Base-by-base conservation (phyloP, 1,140 invertebrate species). In the Semibalanus balanoides region DNA sequence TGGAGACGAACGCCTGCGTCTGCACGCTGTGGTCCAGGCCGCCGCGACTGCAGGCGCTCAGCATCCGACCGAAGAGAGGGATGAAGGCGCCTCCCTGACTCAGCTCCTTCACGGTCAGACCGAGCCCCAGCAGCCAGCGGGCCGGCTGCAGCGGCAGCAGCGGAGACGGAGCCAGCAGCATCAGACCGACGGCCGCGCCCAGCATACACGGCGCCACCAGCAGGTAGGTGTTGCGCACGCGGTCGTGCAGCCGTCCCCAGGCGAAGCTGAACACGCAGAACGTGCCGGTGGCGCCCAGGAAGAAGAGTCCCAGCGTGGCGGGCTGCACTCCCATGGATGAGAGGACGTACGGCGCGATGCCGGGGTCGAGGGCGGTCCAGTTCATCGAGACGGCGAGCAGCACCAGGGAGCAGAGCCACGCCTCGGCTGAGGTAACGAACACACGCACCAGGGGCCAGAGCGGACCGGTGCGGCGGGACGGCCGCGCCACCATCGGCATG, bases 391-490 rank as follows among this genome's bases (percentile, higher is more conserved):
- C 70, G 29, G 70, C 25, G 19, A 72, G 29, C 70, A 30, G n/a
- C 28, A 72, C 25, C 28, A 30, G 11, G 70, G 19, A 29, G 70
- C 70, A 72, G 11, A 72, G 87, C 14, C 87, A 87, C 85, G 88
- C 87, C 76, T 86, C 86, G 19, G 88, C 82, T 28, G 88, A 87
- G 1, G 88, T 87, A 30, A 85, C 84, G 78, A 88, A 88, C 9
- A 87, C 87, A 79, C 88, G 87, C 29, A 88, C 81, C 80, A 88
- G 88, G 79, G 88, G 88, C 82, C 88, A 87, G 77, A 82, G 82
- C 30, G 84, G 86, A 75, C 81, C 82, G 31, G 87, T 88, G 27
- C 88, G 79, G 81, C 87, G 84, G 79, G 88, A 87, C 7, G 89
- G 78, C 5, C 87, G 88, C 11, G 88, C 81, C 28, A 88, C 83